These are phyloP conservation scores for Pteruthius melanotis DNA, from an alignment of 2,113 vertebrate genomes.

Conservation along the genomic window DNA sequence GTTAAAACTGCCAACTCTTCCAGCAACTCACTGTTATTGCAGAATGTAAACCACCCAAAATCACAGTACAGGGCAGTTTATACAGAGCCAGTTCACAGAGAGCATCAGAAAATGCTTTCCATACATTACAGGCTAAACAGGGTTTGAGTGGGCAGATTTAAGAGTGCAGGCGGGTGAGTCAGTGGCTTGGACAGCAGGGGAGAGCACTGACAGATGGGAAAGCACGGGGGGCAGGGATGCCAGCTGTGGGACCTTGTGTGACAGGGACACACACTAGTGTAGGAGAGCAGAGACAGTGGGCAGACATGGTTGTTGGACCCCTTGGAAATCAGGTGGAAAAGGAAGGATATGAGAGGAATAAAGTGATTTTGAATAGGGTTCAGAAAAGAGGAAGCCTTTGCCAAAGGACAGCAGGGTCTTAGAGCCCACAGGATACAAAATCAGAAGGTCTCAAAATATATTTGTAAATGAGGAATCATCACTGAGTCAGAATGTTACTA, in stretches of 20 bases:
- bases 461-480: conserved; percentile 35
- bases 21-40: conserved; percentile 37
- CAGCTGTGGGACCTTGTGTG: neutral
- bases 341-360: neutral
- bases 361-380: neutral
- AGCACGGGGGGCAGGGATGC: neutral
- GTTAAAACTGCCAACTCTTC: conserved; percentile 44
- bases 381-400: neutral
- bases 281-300: neutral
- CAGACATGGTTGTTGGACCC: neutral
- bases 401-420: conserved; percentile 41
- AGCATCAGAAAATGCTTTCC: neutral
- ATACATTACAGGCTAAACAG: neutral
- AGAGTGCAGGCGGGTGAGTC: neutral
- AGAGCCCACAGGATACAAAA: conserved; percentile 34
- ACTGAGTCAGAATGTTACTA: conserved; percentile 48
- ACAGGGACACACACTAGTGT: neutral
- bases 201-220: conserved; percentile 3
- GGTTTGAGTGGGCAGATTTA: neutral
- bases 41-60: conserved; percentile 36
- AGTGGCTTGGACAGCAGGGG: neutral
- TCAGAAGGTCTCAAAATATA: conserved; percentile 52
- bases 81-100: neutral
- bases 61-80: neutral
- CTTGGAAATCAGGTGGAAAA: neutral